Conservation (phyloP, 2,113 vertebrate species). For the Mirza zaza region DNA sequence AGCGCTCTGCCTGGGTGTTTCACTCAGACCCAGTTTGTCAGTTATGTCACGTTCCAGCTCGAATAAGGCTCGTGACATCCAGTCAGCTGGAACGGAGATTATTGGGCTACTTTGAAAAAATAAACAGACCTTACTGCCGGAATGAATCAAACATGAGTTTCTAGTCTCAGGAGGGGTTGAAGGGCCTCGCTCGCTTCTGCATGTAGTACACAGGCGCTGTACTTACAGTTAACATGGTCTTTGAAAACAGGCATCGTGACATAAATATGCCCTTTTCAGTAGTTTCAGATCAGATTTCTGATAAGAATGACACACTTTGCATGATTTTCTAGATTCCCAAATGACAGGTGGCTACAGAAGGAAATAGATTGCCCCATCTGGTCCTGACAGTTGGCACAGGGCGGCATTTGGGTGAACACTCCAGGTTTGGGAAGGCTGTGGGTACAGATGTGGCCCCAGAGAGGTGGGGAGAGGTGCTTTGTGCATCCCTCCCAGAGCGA, state of each 20-base stretch:
- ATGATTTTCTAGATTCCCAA: not conserved
- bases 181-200: not conserved
- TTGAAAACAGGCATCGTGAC: not conserved
- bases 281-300: not conserved
- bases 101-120: not conserved
- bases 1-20: not conserved
- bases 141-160: not conserved
- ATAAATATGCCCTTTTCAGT: not conserved
- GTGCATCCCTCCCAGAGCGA: not conserved
- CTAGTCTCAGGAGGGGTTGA: not conserved
- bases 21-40: not conserved
- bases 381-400: not conserved
- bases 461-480: not conserved
- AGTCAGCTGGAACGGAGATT: not conserved
- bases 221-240: not conserved
- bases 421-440: not conserved
- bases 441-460: not conserved
- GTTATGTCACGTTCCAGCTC: not conserved
- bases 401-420: not conserved
- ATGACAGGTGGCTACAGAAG: not conserved
- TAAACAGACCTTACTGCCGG: not conserved
- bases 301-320: not conserved
- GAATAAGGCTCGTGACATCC: not conserved
- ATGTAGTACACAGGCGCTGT: not conserved
- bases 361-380: not conserved